A percentile compares a stretch with the other conserved stretches of the same genome.
These are phyloP conservation scores for Dallia pectoralis DNA, from an alignment of 2,797 vertebrate genomes.

Conservation along the genomic window DNA sequence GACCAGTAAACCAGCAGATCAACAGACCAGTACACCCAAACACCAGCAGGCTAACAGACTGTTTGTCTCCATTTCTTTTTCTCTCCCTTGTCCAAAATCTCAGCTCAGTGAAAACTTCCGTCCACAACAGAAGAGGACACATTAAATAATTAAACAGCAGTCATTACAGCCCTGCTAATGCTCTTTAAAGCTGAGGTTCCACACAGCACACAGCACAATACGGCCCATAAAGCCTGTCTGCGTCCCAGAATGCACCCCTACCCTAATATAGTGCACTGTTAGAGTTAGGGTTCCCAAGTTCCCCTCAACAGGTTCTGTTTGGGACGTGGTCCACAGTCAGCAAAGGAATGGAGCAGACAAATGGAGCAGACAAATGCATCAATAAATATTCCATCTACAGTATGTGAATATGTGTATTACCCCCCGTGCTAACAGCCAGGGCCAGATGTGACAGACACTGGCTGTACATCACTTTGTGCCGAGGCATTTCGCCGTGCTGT, in stretches of 20 bases:
- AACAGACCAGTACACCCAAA: too few relatives aligned
- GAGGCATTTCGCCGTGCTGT: not conserved
- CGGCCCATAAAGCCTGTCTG: conserved; percentile 21
- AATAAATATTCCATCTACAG: conserved; percentile 13
- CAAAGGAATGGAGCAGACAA: conserved; percentile 6
- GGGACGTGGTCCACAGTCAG: too few relatives aligned
- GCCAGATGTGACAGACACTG: not conserved
- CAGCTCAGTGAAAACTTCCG: too few relatives aligned
- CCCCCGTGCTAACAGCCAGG: not conserved
- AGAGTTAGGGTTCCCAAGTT: too few relatives aligned
- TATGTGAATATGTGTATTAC: not conserved
- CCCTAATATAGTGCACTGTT: not conserved
- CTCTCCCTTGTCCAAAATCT: too few relatives aligned
- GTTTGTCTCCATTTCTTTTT: too few relatives aligned
- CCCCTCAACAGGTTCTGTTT: too few relatives aligned
- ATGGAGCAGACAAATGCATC: conserved; percentile 20
- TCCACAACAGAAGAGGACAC: not conserved
- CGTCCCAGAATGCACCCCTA: too few relatives aligned
- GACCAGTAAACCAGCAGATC: too few relatives aligned
- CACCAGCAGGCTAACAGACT: too few relatives aligned
- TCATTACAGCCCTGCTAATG: conserved; percentile 38
- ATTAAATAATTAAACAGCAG: conserved; percentile 29
- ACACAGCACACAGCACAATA: conserved; percentile 50
- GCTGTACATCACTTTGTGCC: not conserved
- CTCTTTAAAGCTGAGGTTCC: conserved; percentile 26